Evolutionary conservation across 1,140 invertebrate genomes (phyloP).

Genomic region (Drosophila subobscura): DNA sequence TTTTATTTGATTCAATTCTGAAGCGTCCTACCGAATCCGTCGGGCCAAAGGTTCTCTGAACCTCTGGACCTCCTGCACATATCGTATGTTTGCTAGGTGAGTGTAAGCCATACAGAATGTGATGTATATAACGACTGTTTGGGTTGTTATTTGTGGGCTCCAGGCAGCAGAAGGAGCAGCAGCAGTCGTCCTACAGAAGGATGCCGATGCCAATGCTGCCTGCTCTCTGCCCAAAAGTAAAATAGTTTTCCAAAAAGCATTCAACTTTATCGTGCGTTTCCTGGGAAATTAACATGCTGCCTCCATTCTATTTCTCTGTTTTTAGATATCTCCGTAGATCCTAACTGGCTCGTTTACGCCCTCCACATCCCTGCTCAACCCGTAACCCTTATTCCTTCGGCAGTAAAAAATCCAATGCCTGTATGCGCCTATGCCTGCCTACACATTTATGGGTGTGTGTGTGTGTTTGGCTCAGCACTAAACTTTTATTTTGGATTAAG

Average conservation of each 20-base stretch:
- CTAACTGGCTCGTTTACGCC: constrained; percentile 49
- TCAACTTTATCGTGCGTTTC: constrained; percentile 81
- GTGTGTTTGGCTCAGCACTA: constrained; percentile 55
- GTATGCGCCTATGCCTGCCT: constrained; percentile 14
- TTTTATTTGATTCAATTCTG: constrained; percentile 61
- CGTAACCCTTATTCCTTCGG: background rate
- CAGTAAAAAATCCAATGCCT: constrained; percentile 60
- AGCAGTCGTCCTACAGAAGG: background rate
- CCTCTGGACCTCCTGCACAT: constrained; percentile 2
- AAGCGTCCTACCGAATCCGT: background rate
- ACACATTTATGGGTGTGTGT: constrained; percentile 13
- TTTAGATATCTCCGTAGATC: constrained; percentile 7
- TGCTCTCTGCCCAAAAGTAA: constrained; percentile 61
- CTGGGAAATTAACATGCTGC: constrained; percentile 78
- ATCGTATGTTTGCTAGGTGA: constrained; percentile 30
- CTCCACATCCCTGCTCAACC: constrained; percentile 11
- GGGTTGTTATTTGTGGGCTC: constrained; percentile 28
- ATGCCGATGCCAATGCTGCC: background rate
- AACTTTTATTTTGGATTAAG: constrained; percentile 82
- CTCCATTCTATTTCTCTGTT: background rate
- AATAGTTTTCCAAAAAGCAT: constrained; percentile 78
- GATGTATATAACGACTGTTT: constrained; percentile 67
- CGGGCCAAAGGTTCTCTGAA: background rate
- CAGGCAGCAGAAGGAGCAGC: background rate
- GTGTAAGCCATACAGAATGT: constrained; percentile 41